Percentiles rank a stretch among this genome's conserved stretches.
Evolutionary conservation across 2,113 vertebrate species (phyloP).

Genomic region (Anoura caudifer): DNA sequence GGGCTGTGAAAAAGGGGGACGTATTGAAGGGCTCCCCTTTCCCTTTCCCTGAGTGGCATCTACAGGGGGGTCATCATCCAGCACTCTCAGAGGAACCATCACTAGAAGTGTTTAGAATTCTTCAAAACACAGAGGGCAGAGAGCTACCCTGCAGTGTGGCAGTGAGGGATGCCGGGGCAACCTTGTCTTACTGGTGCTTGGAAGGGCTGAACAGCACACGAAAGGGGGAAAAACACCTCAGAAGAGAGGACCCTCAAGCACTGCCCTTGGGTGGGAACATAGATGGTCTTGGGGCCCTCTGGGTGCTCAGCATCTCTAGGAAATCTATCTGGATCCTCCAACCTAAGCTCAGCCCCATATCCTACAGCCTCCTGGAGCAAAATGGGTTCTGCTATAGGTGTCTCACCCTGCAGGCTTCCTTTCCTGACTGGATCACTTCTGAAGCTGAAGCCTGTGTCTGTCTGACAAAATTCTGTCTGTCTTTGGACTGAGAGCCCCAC

Average conservation of each 20-base stretch:
- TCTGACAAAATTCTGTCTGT: neutral
- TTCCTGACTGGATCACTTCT: too few species aligned
- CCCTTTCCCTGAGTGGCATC: neutral
- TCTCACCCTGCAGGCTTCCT: neutral
- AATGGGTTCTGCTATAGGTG: neutral
- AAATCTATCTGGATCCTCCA: neutral
- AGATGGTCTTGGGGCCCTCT: neutral
- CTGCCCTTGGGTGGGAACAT: neutral
- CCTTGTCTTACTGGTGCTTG: neutral
- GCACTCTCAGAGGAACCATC: neutral
- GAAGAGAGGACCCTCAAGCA: neutral
- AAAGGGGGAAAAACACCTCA: neutral
- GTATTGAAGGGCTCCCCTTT: neutral
- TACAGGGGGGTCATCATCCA: neutral
- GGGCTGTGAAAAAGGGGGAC: neutral
- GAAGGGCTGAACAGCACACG: neutral
- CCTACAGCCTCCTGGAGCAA: neutral
- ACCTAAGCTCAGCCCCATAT: neutral
- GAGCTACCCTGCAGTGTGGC: neutral
- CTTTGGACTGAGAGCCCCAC: neutral
- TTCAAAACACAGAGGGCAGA: neutral
- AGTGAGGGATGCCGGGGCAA: neutral
- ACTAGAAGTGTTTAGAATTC: neutral
- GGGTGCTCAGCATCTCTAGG: neutral
- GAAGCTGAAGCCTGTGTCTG: too few species aligned